Conservation (phyloP, 2,113 vertebrate genomes). For the Neolamprologus brichardi region DNA sequence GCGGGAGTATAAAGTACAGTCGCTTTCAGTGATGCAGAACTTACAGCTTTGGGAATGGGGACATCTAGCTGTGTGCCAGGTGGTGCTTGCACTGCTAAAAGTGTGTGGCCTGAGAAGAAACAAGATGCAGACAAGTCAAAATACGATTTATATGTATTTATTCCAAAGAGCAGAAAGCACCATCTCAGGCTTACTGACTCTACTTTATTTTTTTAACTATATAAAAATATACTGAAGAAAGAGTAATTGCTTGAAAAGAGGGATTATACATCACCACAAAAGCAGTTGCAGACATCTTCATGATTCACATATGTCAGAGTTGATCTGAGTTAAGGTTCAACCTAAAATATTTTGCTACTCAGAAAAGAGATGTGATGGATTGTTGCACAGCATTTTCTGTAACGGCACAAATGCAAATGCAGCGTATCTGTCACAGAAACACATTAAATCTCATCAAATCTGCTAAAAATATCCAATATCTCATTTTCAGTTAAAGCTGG, state of each 20-base stretch:
- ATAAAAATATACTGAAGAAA: background rate
- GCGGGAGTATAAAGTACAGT: background rate
- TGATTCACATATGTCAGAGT: slow-evolving; percentile 90
- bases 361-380: background rate
- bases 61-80: slow-evolving; percentile 88
- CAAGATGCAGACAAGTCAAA: background rate
- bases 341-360: background rate
- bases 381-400: background rate
- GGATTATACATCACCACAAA: slow-evolving; percentile 77
- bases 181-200: background rate
- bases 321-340: slow-evolving; percentile 76
- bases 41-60: slow-evolving; percentile 89
- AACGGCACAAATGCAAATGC: background rate
- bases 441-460: background rate
- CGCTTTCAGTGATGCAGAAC: background rate
- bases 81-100: slow-evolving; percentile 85
- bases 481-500: background rate
- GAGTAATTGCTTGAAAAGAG: background rate
- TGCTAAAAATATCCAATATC: background rate
- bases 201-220: background rate
- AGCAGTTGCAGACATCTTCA: slow-evolving; percentile 91
- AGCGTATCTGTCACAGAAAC: background rate
- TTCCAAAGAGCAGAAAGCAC: background rate
- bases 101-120: slow-evolving; percentile 78
- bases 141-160: background rate